A percentile compares a stretch with the other conserved stretches of the same genome.
phyloP scores from a whole-genome alignment of 2,888 invertebrate species.

The Eurois occulta region DNA sequence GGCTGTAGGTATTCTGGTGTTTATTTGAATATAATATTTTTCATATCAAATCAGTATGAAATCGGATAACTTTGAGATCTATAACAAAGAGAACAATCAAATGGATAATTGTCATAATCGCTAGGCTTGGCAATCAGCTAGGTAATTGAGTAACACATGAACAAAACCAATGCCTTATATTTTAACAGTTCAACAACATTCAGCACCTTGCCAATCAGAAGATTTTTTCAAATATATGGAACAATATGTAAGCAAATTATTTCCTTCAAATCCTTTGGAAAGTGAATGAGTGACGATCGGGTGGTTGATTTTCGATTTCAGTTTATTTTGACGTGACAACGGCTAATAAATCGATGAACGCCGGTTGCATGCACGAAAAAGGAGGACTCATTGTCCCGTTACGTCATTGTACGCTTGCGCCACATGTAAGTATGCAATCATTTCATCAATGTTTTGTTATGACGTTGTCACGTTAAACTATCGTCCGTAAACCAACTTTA shows the following conservation, averaged over 20 bases:
- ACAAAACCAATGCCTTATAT: not conserved
- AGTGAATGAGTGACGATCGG: not conserved
- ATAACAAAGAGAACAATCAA: not conserved
- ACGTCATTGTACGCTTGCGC: too few relatives aligned
- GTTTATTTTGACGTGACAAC: too few relatives aligned
- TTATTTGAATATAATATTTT: slow-evolving; percentile 16
- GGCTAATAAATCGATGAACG: too few relatives aligned
- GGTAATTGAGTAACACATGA: not conserved
- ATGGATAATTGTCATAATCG: not conserved
- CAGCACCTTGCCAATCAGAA: not conserved
- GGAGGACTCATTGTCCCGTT: too few relatives aligned
- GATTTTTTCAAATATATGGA: not conserved
- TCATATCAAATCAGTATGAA: not conserved
- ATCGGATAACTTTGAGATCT: not conserved
- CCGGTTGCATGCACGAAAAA: too few relatives aligned
- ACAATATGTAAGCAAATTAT: not conserved
- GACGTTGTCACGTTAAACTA: too few relatives aligned
- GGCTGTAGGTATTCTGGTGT: slow-evolving; percentile 24
- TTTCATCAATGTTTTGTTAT: too few relatives aligned
- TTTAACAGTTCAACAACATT: not conserved
- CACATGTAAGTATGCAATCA: too few relatives aligned
- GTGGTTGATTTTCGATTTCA: not conserved
- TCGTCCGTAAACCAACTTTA: too few relatives aligned
- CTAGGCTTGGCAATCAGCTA: not conserved
- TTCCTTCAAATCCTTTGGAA: not conserved